Conservation (phyloP, 2,113 vertebrate genomes). For the Lynx canadensis region DNA sequence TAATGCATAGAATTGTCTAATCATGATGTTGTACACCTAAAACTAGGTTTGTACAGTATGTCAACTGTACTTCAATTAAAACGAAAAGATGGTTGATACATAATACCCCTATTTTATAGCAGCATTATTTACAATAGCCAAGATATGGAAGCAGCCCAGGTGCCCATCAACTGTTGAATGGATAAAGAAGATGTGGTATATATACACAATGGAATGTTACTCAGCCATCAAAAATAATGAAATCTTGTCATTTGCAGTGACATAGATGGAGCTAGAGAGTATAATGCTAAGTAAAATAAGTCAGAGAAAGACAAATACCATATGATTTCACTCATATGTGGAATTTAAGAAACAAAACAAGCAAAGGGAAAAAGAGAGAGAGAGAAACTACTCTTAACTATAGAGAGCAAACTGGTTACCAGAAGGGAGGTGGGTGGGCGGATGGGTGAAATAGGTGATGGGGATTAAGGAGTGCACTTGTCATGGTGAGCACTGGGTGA, state of each 20-base stretch:
- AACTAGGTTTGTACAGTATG: not conserved
- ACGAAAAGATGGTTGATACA: not conserved
- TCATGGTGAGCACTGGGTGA: not conserved
- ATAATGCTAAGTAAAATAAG: not conserved
- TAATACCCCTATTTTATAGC: not conserved
- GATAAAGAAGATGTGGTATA: not conserved
- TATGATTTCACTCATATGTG: not conserved
- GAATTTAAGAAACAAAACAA: not conserved
- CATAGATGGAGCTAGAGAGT: not conserved
- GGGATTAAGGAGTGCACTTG: not conserved
- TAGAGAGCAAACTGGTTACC: not conserved
- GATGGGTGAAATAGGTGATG: not conserved
- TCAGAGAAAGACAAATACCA: not conserved
- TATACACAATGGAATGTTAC: not conserved
- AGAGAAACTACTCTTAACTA: not conserved
- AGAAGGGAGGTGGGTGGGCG: not conserved
- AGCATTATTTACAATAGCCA: not conserved
- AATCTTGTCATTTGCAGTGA: not conserved
- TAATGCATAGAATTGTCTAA: not conserved
- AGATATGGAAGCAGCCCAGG: not conserved
- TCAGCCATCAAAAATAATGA: not conserved
- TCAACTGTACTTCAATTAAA: not conserved
- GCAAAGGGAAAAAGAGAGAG: not conserved
- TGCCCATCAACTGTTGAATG: not conserved
- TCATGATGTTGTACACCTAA: not conserved